Evolutionary conservation across 2,888 invertebrate species (phyloP), one percentile per base, ranked within the genome.

Genomic region (Schizotus pectinicornis): DNA sequence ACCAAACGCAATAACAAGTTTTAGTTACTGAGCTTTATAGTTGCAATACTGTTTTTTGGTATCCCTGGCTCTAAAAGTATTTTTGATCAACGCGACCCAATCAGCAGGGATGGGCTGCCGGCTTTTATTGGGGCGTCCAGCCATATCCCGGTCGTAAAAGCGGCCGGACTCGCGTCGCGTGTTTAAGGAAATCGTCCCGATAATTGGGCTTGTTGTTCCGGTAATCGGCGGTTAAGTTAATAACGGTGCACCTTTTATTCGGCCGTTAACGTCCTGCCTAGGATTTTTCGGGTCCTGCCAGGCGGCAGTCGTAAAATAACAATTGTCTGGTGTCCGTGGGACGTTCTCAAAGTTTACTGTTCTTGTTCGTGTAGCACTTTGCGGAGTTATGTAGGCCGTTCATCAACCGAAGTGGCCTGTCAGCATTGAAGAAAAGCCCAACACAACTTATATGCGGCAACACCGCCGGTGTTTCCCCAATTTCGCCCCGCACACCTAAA

Each of bases 341-440:
- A 42, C 43, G 48, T 48, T 48, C 13, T 9, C 49, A 37, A 32
- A 52, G 51, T 57, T 56, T 56, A 56, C 51, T 56, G 51, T 56
- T 56, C 51, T 56, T 56, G 51, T 51, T 57, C 51, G 57, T 57
- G 57, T 51, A 59, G 61, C 67, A 68, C 69, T 70, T 70, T 68
- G 61, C 64, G 62, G 68, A 68, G 68, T 71, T 71, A 68, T 70
- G 71, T 70, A 61, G 67, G 66, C 68, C 69, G 70, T 72, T 69
- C 70, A 72, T 72, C 72, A 71, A 68, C 49, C 63, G 62, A 68
- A 73, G 71, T 71, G 69, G 71, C 66, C 69, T 74, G 72, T 74
- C 72, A 70, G 54, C 58, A 14, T 14, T 32, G 37, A 56, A 42
- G 56, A 50, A 56, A 56, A 35, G 48, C 55, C 36, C 42, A 32